phyloP scores from a whole-genome alignment of 2,888 invertebrate genomes.

The Dryadula phaetusa region DNA sequence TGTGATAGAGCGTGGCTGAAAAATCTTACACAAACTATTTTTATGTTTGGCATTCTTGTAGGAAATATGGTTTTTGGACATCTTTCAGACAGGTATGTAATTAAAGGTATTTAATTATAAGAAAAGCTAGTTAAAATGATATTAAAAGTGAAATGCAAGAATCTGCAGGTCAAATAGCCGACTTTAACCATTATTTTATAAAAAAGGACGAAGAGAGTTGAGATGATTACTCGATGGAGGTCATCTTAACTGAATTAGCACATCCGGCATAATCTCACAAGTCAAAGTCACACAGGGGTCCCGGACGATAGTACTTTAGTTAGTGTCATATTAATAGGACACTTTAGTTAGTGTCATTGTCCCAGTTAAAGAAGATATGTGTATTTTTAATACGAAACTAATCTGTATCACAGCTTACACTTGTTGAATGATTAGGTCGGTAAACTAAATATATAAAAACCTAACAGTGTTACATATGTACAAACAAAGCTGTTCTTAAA shows the following conservation, averaged over 20 bases:
- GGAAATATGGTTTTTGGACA: conserved; percentile 91
- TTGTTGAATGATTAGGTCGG: too few relatives aligned
- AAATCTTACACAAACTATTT: conserved; percentile 90
- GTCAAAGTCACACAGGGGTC: conserved; percentile 49
- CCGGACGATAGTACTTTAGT: conserved; percentile 69
- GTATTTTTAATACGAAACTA: too few relatives aligned
- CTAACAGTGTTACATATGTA: too few relatives aligned
- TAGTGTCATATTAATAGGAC: conserved; percentile 50
- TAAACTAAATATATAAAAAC: too few relatives aligned
- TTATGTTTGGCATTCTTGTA: conserved; percentile 90
- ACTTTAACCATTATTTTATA: neutral
- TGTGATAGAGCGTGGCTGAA: conserved; percentile 87
- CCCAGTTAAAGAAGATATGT: conserved; percentile 45
- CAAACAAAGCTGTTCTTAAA: neutral
- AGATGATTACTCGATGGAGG: conserved; percentile 37
- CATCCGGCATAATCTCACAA: conserved; percentile 61
- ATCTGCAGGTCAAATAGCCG: too few relatives aligned
- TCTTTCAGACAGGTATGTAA: conserved; percentile 89
- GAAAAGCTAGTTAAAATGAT: too few relatives aligned
- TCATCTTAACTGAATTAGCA: conserved; percentile 62
- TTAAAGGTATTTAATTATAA: neutral
- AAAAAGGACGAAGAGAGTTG: conserved; percentile 20
- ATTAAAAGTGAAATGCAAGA: too few relatives aligned
- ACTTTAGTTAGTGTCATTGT: conserved; percentile 59
- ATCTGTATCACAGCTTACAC: too few relatives aligned